Base-by-base conservation (phyloP, 2,888 invertebrate genomes). In the Cinara cedri region DNA sequence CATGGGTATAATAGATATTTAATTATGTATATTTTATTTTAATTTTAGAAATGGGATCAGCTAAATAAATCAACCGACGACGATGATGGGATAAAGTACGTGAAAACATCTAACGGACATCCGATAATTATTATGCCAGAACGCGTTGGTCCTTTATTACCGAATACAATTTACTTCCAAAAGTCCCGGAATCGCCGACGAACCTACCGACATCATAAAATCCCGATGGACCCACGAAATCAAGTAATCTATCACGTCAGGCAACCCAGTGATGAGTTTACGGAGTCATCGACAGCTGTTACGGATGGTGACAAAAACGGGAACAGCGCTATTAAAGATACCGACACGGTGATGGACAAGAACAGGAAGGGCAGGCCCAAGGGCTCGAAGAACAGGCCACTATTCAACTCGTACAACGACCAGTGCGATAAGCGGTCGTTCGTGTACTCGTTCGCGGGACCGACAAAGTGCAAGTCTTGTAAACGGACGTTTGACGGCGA, bases 351-450 rank as follows among this genome's bases (percentile, higher is more conserved):
- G 44, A 46, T 1, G n/a, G 13, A 19, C 65, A 24, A 0, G 44
- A 42, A 21, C 24, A 68, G 68, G 4, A 78, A 70, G 8, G 81
- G 81, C 14, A 42, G 81, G 13, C 81, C 81, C 13, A 70, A 44
- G 13, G 81, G 81, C 1, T 81, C 81, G 13, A 81, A 78, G 46
- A 81, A 81, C 26, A 81, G 63, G 44, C 16, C 55, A 1, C 21
- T 34, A 4, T 1, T 6, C 3, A n/a, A 51, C 26, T 14, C 66
- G 49, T 51, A 42, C 55, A 44, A 49, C 10, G 4, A 44, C 19
- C 62, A n/a, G 8, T 60, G 44, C 66, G 21, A 54, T 13, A 34
- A 44, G 14, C 54, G 13, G 34, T 68, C 63, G 42, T 63, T 78
- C 26, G 21, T 34, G 46, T 76, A 68, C 66, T 1, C 57, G 42